Evolutionary conservation across 2,113 vertebrate species (phyloP).

Genomic region (Bufo gargarizans): DNA sequence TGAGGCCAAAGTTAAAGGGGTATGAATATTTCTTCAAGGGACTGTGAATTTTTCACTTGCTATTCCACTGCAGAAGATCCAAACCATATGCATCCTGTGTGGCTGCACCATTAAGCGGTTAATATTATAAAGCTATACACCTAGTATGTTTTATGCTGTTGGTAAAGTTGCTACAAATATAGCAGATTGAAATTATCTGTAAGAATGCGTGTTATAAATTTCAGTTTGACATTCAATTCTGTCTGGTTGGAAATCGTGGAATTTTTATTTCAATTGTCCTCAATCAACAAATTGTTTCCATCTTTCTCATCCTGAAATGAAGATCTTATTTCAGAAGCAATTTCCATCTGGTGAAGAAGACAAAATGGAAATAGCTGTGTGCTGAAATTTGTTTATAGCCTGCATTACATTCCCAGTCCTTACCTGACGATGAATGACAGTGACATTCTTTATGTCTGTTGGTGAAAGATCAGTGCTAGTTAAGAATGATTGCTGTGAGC

Average conservation of each 20-base stretch:
- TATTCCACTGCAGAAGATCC: too few species aligned
- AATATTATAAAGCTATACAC: not conserved
- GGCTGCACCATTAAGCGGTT: not conserved
- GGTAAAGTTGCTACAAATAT: not conserved
- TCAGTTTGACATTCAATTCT: not conserved
- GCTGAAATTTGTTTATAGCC: not conserved
- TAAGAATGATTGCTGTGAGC: slow-evolving; percentile 3
- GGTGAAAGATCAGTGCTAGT: not conserved
- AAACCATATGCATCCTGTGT: too few species aligned
- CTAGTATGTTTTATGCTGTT: not conserved
- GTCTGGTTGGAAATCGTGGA: not conserved
- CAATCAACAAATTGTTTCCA: not conserved
- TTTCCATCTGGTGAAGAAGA: not conserved
- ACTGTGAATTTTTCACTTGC: too few species aligned
- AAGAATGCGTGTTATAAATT: not conserved
- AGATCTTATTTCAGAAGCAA: not conserved
- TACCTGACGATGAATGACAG: slow-evolving; percentile 2
- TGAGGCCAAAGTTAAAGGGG: too few species aligned
- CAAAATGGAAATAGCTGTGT: not conserved
- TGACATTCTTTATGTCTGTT: slow-evolving; percentile 2
- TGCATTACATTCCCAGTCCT: not conserved
- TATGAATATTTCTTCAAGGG: too few species aligned
- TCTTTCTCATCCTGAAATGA: not conserved
- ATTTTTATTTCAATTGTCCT: not conserved
- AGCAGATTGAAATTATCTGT: not conserved